Conservation (phyloP, 1,140 invertebrate genomes). For the Drosophila littoralis region DNA sequence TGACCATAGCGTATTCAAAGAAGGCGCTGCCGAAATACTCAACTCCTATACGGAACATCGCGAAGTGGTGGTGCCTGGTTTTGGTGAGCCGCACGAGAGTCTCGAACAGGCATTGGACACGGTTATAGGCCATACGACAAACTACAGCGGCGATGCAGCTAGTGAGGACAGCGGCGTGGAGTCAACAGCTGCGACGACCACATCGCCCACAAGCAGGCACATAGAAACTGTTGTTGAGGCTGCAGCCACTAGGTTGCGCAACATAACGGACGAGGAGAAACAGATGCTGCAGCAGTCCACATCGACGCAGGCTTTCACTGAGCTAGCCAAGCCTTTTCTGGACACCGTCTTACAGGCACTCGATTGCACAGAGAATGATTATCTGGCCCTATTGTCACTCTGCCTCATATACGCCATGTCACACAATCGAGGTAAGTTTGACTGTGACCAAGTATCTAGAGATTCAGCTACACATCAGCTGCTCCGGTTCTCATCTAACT, state of each 20-base stretch:
- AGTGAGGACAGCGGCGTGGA: conserved; percentile 63
- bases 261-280: conserved; percentile 97
- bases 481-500: conserved; percentile 24
- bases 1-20: conserved; percentile 89
- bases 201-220: conserved; percentile 24
- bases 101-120: conserved; percentile 87
- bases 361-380: conserved; percentile 96
- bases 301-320: conserved; percentile 34
- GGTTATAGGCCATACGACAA: conserved; percentile 60
- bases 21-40: conserved; percentile 89
- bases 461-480: conserved; percentile 7
- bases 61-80: conserved; percentile 84
- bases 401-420: conserved; percentile 97
- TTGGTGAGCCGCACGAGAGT: conserved; percentile 86
- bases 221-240: conserved; percentile 39
- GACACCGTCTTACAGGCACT: conserved; percentile 94
- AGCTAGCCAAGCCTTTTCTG: conserved; percentile 89
- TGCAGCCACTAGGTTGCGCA: conserved; percentile 84
- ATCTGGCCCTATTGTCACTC: conserved; percentile 95
- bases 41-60: conserved; percentile 89
- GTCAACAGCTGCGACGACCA: conserved; percentile 46
- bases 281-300: conserved; percentile 86
- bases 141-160: conserved; percentile 46
- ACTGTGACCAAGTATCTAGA: not conserved
- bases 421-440: conserved; percentile 93